Evolutionary conservation across 2,797 vertebrate genomes (phyloP).

Genomic region (Salarias fasciatus): DNA sequence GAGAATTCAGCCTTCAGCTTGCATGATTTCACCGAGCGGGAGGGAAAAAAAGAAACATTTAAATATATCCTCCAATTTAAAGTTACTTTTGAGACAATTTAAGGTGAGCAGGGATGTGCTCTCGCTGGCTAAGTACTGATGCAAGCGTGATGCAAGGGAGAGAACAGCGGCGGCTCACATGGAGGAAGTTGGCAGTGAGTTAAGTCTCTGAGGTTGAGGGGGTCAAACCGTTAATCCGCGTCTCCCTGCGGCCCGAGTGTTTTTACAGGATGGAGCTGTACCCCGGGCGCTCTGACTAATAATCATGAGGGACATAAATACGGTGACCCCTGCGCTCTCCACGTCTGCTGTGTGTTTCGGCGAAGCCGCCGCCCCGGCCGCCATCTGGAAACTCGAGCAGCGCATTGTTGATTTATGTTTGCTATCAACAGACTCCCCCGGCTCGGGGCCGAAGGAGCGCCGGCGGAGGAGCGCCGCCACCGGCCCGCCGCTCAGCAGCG

Average conservation of each 20-base stretch:
- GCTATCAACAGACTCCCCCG: constrained; percentile 28
- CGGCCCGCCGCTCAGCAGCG: constrained; percentile 54
- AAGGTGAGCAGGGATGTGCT: constrained; percentile 52
- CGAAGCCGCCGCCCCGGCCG: too few species aligned
- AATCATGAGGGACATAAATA: constrained; percentile 53
- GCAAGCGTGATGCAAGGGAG: constrained; percentile 58
- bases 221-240: constrained; percentile 67
- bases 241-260: constrained; percentile 36
- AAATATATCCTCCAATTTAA: constrained; percentile 62
- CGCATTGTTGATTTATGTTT: constrained; percentile 46
- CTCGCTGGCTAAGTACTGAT: constrained; percentile 53
- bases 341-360: constrained; percentile 30
- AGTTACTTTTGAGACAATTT: constrained; percentile 59
- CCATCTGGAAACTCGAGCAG: constrained; percentile 58
- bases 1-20: constrained; percentile 25
- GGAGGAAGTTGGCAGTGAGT: constrained; percentile 34
- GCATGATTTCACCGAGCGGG: constrained; percentile 27
- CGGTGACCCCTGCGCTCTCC: constrained; percentile 59
- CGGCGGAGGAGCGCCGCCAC: constrained; percentile 60
- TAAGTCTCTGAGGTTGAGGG: constrained; percentile 35
- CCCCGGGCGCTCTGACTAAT: constrained; percentile 50
- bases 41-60: constrained; percentile 11
- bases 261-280: constrained; percentile 45
- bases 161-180: constrained; percentile 50
- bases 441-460: constrained; percentile 8